Conservation (phyloP, 2,113 vertebrate genomes). For the Brachyhypopomus gauderio region DNA sequence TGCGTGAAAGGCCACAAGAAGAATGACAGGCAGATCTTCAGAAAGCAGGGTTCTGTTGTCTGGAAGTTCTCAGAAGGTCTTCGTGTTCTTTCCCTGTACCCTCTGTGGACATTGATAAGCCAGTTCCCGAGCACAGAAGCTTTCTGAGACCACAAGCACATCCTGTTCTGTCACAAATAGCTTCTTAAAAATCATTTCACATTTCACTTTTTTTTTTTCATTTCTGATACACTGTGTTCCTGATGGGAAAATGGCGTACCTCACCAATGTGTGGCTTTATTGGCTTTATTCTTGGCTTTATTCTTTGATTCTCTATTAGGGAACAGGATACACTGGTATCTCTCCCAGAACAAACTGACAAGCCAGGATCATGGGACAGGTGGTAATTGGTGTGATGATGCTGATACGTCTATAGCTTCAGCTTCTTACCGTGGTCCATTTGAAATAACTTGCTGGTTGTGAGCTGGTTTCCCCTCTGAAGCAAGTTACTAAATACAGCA, state of each 20-base stretch:
- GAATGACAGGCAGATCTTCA: background rate
- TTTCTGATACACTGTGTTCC: conserved; percentile 34
- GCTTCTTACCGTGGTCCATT: background rate
- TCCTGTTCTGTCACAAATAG: conserved; percentile 25
- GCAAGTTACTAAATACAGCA: conserved; percentile 45
- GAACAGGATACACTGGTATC: conserved; percentile 16
- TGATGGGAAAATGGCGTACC: background rate
- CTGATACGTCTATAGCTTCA: background rate
- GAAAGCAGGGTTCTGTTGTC: background rate
- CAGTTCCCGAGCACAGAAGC: conserved; percentile 2
- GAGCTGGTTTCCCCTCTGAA: conserved; percentile 15
- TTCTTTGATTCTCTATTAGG: background rate
- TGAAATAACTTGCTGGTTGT: conserved; percentile 39
- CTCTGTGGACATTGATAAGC: conserved; percentile 13
- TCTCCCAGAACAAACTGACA: background rate
- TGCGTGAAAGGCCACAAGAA: background rate
- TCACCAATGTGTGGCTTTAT: conserved; percentile 27
- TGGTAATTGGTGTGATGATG: conserved; percentile 37
- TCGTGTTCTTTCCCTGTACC: conserved; percentile 37
- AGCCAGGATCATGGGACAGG: background rate
- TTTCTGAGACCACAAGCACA: conserved; percentile 39
- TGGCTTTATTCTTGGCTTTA: background rate
- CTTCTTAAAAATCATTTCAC: conserved; percentile 26
- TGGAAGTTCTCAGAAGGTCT: conserved; percentile 27
- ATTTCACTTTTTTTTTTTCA: background rate